Conservation (phyloP, 2,888 invertebrate genomes). For the Agrochola circellaris region DNA sequence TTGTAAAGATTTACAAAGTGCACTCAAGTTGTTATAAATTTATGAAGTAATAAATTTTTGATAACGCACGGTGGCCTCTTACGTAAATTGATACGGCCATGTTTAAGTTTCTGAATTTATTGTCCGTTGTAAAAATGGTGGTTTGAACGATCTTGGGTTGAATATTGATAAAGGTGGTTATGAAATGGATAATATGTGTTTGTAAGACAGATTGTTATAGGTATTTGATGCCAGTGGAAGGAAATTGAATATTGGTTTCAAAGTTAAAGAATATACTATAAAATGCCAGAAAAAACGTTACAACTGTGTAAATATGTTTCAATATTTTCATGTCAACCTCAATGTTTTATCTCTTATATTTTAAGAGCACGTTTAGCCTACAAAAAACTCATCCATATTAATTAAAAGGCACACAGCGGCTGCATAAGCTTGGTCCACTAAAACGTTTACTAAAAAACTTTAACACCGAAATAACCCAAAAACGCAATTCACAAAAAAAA, state of each 20-base stretch:
- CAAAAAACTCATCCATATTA: not conserved
- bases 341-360: not conserved
- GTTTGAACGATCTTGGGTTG: slow-evolving; percentile 23
- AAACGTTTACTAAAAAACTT: slow-evolving; percentile 36
- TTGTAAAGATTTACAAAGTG: slow-evolving; percentile 65
- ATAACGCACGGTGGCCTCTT: slow-evolving; percentile 72
- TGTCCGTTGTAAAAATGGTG: slow-evolving; percentile 62
- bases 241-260: not conserved
- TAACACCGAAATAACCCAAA: slow-evolving; percentile 51
- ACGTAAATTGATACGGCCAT: slow-evolving; percentile 74
- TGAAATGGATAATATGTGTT: slow-evolving; percentile 16
- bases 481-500: slow-evolving; percentile 69
- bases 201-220: not conserved
- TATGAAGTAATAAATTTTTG: slow-evolving; percentile 72
- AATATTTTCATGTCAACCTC: not conserved
- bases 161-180: not conserved
- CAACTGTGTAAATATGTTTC: not conserved
- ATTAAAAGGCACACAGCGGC: not conserved
- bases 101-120: slow-evolving; percentile 72
- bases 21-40: slow-evolving; percentile 69
- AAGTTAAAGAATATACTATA: not conserved
- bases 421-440: not conserved
- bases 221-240: not conserved
- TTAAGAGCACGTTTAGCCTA: not conserved
- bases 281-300: not conserved